phyloP scores from a whole-genome alignment of 2,113 vertebrate species.

The Lethenteron reissneri region DNA sequence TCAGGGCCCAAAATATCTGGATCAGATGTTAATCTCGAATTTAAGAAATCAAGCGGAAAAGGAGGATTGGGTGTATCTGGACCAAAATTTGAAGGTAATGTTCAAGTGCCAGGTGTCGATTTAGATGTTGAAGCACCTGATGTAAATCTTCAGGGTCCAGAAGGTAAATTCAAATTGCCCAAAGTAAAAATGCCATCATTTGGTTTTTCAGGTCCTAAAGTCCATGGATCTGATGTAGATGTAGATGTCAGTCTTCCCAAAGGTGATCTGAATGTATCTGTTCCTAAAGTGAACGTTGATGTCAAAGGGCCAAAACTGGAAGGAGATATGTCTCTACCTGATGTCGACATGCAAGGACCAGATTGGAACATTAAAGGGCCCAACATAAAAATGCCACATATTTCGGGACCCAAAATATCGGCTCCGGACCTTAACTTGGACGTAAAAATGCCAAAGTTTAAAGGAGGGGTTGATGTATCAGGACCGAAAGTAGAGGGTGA shows the following conservation, averaged over 20 bases:
- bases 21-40: not conserved
- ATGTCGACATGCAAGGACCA: constrained; percentile 8
- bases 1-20: not conserved
- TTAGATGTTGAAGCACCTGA: constrained; percentile 4
- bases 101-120: not conserved
- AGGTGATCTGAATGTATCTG: no score
- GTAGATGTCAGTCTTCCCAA: not conserved
- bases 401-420: not conserved
- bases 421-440: not conserved
- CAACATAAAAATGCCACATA: constrained; percentile 4
- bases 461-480: no score
- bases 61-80: not conserved
- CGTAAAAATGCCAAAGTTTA: no score
- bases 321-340: not conserved
- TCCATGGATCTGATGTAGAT: not conserved
- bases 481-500: no score
- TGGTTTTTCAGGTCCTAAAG: constrained; percentile 4
- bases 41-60: not conserved
- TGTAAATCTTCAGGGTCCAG: constrained; percentile 11
- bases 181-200: constrained; percentile 9
- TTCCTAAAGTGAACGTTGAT: not conserved
- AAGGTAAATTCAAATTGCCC: constrained; percentile 10
- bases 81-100: not conserved
- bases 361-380: constrained; percentile 12
- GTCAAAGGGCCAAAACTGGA: not conserved